These are phyloP conservation scores for Epirrhoe tristata DNA, from an alignment of 2,888 invertebrate species.

Conservation along the genomic window DNA sequence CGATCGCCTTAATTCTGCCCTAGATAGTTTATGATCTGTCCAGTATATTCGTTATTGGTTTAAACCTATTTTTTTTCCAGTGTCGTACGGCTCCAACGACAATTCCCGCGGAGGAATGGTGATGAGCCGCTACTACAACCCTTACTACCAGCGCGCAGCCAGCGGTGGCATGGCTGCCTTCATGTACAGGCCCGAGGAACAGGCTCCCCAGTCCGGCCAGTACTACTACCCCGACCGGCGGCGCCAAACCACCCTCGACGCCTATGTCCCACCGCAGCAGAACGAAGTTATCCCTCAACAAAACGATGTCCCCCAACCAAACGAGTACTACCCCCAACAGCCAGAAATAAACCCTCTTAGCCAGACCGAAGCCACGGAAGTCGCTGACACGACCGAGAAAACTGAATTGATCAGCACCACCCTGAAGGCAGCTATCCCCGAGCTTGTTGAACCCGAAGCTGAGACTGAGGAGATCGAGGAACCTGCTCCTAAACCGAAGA, in stretches of 20 bases:
- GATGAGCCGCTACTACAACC: constrained; percentile 77
- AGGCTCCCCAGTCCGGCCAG: constrained; percentile 62
- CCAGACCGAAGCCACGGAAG: constrained; percentile 62
- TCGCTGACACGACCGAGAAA: constrained; percentile 69
- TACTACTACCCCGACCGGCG: constrained; percentile 76
- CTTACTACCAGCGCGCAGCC: constrained; percentile 66
- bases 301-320: constrained; percentile 64
- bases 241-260: constrained; percentile 69
- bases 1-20: too few relatives aligned
- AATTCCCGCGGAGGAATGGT: constrained; percentile 74
- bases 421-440: constrained; percentile 61
- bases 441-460: constrained; percentile 70
- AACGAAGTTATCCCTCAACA: constrained; percentile 58
- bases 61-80: constrained; percentile 53
- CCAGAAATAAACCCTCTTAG: constrained; percentile 56
- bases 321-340: constrained; percentile 71
- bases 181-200: constrained; percentile 70
- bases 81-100: constrained; percentile 73
- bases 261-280: constrained; percentile 69
- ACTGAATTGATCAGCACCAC: constrained; percentile 65
- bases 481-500: constrained; percentile 63
- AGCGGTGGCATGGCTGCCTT: constrained; percentile 75
- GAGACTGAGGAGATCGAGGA: constrained; percentile 71
- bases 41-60: too few relatives aligned
- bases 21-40: too few relatives aligned